Percentiles rank a stretch among this genome's conserved stretches.
These are phyloP conservation scores for Hermatobates lingyangjiaoensis DNA, from an alignment of 1,140 invertebrate species.

Conservation along the genomic window DNA sequence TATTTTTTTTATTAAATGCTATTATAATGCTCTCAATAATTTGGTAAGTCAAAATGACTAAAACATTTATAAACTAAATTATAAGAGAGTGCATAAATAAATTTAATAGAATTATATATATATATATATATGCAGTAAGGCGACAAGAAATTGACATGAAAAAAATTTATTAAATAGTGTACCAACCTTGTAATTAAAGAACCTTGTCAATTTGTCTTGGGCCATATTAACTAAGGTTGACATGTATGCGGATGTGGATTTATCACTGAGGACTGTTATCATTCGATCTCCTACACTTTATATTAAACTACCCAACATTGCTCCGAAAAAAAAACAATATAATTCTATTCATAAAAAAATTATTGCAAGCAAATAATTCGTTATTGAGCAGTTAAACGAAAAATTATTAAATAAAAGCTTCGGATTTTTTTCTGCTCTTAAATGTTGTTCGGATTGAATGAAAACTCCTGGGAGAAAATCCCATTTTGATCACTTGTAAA, in stretches of 20 bases:
- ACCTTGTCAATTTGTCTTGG: conserved; percentile 11
- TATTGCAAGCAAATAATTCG: background rate
- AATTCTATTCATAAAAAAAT: background rate
- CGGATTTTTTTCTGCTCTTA: conserved; percentile 4
- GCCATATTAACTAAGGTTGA: conserved; percentile 13
- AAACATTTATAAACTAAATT: background rate
- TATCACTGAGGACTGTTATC: conserved; percentile 8
- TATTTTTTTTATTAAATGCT: background rate
- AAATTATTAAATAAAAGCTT: conserved; percentile 2
- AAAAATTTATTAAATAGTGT: background rate
- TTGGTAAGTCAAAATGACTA: background rate
- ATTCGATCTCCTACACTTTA: conserved; percentile 4
- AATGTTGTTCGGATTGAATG: background rate
- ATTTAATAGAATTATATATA: background rate
- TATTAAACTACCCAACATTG: background rate
- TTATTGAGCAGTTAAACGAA: background rate
- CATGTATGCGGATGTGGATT: conserved; percentile 6
- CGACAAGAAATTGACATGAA: background rate
- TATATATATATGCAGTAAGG: too few relatives aligned
- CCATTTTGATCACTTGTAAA: background rate
- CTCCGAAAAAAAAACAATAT: background rate
- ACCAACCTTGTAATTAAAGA: conserved; percentile 13
- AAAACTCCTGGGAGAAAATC: background rate
- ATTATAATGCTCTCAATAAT: background rate
- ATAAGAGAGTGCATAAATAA: background rate